These are phyloP conservation scores for Crossaster papposus DNA, from an alignment of 53 echinoderm and acorn worm genomes.

Conservation along the genomic window DNA sequence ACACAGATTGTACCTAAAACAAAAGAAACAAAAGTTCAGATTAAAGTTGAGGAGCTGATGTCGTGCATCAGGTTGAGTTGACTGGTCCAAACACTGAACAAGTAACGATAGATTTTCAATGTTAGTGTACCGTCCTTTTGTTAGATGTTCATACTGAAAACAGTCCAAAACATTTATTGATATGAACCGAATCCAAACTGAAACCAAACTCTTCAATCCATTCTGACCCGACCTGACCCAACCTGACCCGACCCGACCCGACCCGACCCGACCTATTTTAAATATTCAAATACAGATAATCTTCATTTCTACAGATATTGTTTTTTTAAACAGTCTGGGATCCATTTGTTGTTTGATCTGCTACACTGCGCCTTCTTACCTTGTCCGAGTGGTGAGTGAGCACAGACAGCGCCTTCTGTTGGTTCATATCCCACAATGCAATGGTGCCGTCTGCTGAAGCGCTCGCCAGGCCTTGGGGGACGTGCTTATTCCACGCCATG, in stretches of 20 bases:
- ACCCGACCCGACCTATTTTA: too few relatives aligned
- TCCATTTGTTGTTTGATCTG: not conserved
- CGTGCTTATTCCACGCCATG: conserved; percentile 85
- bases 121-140: too few relatives aligned
- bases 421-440: conserved; percentile 87
- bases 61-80: too few relatives aligned
- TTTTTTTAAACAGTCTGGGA: not conserved
- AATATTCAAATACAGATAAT: too few relatives aligned
- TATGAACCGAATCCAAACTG: too few relatives aligned
- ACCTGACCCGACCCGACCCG: too few relatives aligned
- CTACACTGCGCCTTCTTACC: conserved; percentile 40
- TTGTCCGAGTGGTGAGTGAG: conserved; percentile 89
- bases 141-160: too few relatives aligned
- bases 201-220: too few relatives aligned
- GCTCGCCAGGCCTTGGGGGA: conserved; percentile 82
- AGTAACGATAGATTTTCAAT: too few relatives aligned
- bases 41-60: not conserved
- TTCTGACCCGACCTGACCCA: too few relatives aligned
- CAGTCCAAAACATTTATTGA: too few relatives aligned
- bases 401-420: conserved; percentile 65
- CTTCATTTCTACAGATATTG: not conserved
- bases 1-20: conserved; percentile 80
- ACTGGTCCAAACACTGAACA: too few relatives aligned
- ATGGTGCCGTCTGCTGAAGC: conserved; percentile 89
- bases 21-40: not conserved